Evolutionary conservation across 2,888 invertebrate genomes (phyloP).

Genomic region (Phalangium opilio): DNA sequence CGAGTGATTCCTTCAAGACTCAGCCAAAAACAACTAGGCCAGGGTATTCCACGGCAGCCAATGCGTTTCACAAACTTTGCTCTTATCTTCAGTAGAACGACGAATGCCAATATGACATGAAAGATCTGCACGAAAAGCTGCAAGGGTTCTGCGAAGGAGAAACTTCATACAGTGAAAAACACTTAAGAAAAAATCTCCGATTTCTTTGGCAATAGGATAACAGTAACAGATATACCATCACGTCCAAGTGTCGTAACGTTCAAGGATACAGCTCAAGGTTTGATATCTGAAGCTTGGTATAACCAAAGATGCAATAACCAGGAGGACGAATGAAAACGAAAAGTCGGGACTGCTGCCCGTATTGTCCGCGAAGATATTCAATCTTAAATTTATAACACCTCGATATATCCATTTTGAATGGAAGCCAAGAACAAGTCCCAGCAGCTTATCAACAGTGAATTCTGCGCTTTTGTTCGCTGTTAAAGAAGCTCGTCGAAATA

Average conservation of each 20-base stretch:
- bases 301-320: no score
- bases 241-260: no score
- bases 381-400: not conserved
- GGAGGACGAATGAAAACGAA: no score
- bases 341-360: not conserved
- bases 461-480: conserved; percentile 11
- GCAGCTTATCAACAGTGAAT: conserved; percentile 10
- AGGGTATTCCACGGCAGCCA: not conserved
- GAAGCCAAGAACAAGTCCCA: no score
- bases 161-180: not conserved
- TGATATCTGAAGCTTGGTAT: no score
- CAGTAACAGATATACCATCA: no score
- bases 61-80: not conserved
- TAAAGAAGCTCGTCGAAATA: conserved; percentile 1
- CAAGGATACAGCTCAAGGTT: no score
- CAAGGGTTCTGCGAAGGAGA: no score
- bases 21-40: not conserved
- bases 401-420: no score
- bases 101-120: not conserved
- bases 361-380: conserved; percentile 2
- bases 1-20: not conserved
- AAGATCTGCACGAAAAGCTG: no score
- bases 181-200: not conserved
- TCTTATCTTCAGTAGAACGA: not conserved
- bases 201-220: no score